These are phyloP conservation scores for Lasioglossum malachurum DNA, from an alignment of 2,888 invertebrate genomes.

Conservation along the genomic window DNA sequence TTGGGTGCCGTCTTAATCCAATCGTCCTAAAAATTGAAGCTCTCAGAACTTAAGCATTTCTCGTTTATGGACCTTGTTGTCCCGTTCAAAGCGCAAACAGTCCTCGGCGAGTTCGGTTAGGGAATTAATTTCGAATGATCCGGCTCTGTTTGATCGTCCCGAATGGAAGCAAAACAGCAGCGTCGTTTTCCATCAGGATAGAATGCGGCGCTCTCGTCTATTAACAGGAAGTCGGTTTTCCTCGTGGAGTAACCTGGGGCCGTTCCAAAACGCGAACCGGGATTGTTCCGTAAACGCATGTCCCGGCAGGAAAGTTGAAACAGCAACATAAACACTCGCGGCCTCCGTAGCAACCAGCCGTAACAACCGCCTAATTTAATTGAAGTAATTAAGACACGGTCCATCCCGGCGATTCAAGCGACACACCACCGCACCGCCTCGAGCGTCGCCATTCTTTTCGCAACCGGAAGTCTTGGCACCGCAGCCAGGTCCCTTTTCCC, in stretches of 20 bases:
- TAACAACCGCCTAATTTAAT: slow-evolving; percentile 63
- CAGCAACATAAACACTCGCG: slow-evolving; percentile 26
- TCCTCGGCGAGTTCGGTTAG: background rate
- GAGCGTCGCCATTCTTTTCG: slow-evolving; percentile 17
- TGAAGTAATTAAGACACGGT: slow-evolving; percentile 62
- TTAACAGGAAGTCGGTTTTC: slow-evolving; percentile 5
- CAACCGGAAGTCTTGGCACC: slow-evolving; percentile 18
- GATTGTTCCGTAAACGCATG: slow-evolving; percentile 31
- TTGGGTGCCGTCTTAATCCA: no score
- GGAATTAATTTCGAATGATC: background rate
- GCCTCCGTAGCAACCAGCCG: background rate
- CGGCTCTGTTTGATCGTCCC: background rate
- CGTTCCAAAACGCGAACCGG: background rate
- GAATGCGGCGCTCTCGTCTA: background rate
- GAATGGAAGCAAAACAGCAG: background rate
- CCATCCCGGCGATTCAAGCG: slow-evolving; percentile 35
- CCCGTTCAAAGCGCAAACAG: background rate
- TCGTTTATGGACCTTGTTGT: no score
- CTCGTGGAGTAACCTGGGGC: background rate
- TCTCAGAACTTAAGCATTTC: background rate
- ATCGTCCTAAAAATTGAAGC: no score
- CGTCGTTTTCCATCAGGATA: background rate
- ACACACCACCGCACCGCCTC: background rate
- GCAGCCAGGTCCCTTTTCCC: background rate
- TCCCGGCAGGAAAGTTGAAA: slow-evolving; percentile 40